Evolutionary conservation across 2,888 invertebrate genomes (phyloP).

Genomic region (Acanthosepion pharaonis): DNA sequence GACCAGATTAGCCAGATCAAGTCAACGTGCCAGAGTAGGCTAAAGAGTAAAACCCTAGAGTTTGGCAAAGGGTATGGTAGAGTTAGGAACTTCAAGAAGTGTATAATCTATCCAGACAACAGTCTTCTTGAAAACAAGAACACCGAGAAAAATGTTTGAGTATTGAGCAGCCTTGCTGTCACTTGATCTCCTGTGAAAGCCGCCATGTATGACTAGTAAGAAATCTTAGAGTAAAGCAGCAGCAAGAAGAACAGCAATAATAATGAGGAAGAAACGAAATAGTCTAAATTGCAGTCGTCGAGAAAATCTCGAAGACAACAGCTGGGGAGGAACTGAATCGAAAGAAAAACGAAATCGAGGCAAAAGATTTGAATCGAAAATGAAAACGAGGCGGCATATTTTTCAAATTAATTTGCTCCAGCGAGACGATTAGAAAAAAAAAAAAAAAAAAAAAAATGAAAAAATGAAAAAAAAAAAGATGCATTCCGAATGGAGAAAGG

Average conservation of each 20-base stretch:
- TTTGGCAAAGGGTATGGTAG: too few species aligned
- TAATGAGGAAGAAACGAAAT: not conserved
- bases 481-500: not conserved
- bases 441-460: not conserved
- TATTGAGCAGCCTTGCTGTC: too few species aligned
- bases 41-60: too few species aligned
- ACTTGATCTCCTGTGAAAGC: too few species aligned
- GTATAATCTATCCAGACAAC: not conserved
- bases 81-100: not conserved
- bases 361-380: not conserved
- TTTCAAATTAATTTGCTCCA: not conserved
- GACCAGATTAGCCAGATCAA: too few species aligned
- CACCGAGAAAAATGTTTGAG: too few species aligned
- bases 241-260: not conserved
- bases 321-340: slow-evolving; percentile 11
- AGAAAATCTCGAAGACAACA: not conserved
- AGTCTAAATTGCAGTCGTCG: not conserved
- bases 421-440: not conserved
- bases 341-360: not conserved
- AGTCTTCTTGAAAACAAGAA: not conserved
- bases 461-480: not conserved
- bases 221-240: too few species aligned
- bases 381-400: slow-evolving; percentile 9
- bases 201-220: too few species aligned
- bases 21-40: too few species aligned